Evolutionary conservation across 2,888 invertebrate species (phyloP).

Genomic region (Parthenolecanium corni): DNA sequence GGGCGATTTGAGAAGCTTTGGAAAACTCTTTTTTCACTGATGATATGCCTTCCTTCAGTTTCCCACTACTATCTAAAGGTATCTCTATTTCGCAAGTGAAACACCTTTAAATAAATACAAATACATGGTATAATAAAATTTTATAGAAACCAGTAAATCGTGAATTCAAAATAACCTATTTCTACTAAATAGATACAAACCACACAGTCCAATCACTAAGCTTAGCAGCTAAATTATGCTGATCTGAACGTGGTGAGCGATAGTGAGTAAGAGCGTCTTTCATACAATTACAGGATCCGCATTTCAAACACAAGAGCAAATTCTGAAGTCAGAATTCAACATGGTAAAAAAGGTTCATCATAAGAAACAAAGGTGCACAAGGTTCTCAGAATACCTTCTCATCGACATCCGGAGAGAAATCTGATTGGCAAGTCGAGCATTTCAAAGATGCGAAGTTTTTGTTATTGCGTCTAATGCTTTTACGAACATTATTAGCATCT

Average conservation of each 20-base stretch:
- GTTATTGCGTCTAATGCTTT: constrained; percentile 35
- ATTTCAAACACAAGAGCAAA: constrained; percentile 66
- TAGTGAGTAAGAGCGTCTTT: constrained; percentile 65
- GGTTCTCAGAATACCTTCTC: not conserved
- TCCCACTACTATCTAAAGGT: constrained; percentile 43
- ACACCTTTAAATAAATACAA: constrained; percentile 42
- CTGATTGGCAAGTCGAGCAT: constrained; percentile 3
- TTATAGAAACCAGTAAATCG: not conserved
- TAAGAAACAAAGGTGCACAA: too few species aligned
- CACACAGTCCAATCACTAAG: constrained; percentile 13
- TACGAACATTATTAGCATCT: constrained; percentile 50
- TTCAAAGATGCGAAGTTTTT: constrained; percentile 9
- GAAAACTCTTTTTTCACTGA: constrained; percentile 38
- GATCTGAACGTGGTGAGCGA: constrained; percentile 61
- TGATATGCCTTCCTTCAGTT: constrained; percentile 62
- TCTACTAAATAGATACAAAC: not conserved
- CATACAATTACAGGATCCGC: constrained; percentile 66
- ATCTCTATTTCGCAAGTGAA: constrained; percentile 65
- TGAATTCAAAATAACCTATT: not conserved
- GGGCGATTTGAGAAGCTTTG: not conserved
- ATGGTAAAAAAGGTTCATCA: not conserved
- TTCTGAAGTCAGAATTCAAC: constrained; percentile 33
- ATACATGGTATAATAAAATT: not conserved
- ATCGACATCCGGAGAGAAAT: not conserved
- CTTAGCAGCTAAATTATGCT: constrained; percentile 60